phyloP scores from a whole-genome alignment of 2,113 vertebrate genomes.

The Hippocampus barbouri region DNA sequence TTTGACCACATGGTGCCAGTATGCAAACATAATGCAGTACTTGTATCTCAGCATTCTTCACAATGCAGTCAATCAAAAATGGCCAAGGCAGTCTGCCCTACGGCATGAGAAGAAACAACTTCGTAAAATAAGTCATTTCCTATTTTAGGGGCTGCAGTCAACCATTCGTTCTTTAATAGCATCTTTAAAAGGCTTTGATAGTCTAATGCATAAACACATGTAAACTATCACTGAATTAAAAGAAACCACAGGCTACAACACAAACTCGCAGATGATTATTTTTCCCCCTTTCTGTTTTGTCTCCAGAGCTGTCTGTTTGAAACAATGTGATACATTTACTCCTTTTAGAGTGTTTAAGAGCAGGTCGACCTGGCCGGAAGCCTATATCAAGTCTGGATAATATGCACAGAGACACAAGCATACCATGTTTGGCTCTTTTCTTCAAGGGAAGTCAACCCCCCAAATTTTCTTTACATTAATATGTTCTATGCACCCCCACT shows the following conservation, averaged over 20 bases:
- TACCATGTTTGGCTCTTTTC: conserved; percentile 54
- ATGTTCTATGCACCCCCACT: no score
- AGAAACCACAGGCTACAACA: conserved; percentile 6
- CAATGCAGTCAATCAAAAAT: conserved; percentile 11
- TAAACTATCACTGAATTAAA: conserved; percentile 37
- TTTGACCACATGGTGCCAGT: conserved; percentile 55
- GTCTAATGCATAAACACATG: conserved; percentile 47
- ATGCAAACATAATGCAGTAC: conserved; percentile 14
- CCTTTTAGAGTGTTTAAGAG: conserved; percentile 66
- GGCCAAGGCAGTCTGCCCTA: neutral
- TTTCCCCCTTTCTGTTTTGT: conserved; percentile 38
- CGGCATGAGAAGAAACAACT: conserved; percentile 25
- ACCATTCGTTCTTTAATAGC: conserved; percentile 9
- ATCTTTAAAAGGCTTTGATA: conserved; percentile 45
- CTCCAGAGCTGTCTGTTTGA: conserved; percentile 46
- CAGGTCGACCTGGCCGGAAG: conserved; percentile 48
- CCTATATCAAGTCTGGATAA: conserved; percentile 36
- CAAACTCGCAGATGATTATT: neutral
- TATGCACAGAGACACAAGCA: conserved; percentile 5
- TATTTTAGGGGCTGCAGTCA: conserved; percentile 16
- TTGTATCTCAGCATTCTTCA: neutral
- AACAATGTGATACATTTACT: conserved; percentile 41
- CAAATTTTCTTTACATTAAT: no score
- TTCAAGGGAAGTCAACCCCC: conserved; percentile 2
- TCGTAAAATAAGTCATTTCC: conserved; percentile 12